Base-by-base conservation (phyloP, 1,140 invertebrate species). In the Euura saliciscinereae region DNA sequence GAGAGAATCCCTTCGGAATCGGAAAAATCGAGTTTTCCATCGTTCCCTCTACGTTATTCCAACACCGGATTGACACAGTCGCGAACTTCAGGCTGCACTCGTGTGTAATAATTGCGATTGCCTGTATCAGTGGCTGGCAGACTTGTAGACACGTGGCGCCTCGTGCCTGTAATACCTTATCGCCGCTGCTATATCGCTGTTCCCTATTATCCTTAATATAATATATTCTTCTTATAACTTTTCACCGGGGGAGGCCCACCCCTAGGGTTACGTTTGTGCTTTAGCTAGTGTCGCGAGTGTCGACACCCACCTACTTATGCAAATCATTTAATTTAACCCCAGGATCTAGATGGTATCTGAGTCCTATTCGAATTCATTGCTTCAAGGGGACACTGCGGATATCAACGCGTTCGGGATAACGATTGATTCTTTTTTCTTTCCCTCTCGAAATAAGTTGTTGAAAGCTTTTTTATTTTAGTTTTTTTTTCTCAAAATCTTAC, bases 291-390 rank as follows among this genome's bases (percentile, higher is more conserved):
- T 88, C 86, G 86, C 84, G 78, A 84, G 82, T 88, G 86, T 87
- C 84, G 84, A 87, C 86, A 88, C 86, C 86, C 86, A 88, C 86
- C 86, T 88, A 88, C 85, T 88, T 88, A 88, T 88, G 86, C 85
- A 88, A 88, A 88, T 88, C 84, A 88, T 88, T 88, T 88, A 88
- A 88, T 88, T 88, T 88, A 87, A 83, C 85, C 83, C 83, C 79
- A 73, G 81, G 78, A 82, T 83, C 85, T 79, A 83, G 86, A 88
- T 87, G 81, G 84, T 87, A 87, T 88, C 86, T 84, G 13, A 78
- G 86, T 83, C 82, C 86, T 87, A 88, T 88, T 88, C 86, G 86
- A 87, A 88, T 88, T 88, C 85, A 88, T 88, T 88, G 85, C 83
- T 83, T 82, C 81, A 76, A 78, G 78, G 79, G 80, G 78, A 79